Conservation (phyloP, 2,888 invertebrate genomes). For the Alsophila aescularia region DNA sequence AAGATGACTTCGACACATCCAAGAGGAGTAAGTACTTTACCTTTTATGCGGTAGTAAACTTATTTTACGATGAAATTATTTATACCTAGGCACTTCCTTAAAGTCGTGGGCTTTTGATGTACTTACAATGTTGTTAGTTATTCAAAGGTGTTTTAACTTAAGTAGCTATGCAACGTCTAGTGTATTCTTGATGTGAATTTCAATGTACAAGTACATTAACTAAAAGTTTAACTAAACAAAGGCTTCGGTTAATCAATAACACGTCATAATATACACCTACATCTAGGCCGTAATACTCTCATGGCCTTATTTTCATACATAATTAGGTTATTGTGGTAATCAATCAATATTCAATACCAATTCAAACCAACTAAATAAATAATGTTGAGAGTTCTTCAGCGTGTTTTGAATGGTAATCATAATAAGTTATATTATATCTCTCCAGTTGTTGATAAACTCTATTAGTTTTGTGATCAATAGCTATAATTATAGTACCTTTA, state of each 20-base stretch:
- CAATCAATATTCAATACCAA: no score
- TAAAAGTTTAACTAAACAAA: background rate
- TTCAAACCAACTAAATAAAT: no score
- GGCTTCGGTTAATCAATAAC: background rate
- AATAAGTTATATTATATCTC: no score
- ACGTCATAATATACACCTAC: background rate
- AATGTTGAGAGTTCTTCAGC: no score
- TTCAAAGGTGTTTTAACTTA: constrained; percentile 8
- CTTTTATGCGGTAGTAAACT: constrained; percentile 46
- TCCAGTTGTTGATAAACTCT: no score
- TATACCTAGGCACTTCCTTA: constrained; percentile 19
- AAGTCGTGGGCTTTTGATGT: constrained; percentile 12
- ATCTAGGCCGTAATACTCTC: background rate
- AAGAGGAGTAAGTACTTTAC: constrained; percentile 71
- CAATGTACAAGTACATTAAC: no score
- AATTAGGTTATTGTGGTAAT: no score
- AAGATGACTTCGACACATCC: constrained; percentile 72
- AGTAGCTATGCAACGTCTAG: background rate
- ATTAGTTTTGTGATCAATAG: background rate
- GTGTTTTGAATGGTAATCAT: no score
- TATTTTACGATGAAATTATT: constrained; percentile 48
- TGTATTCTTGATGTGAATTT: background rate
- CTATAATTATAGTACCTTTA: no score
- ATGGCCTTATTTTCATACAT: background rate
- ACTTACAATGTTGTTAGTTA: constrained; percentile 17